These are phyloP conservation scores for Probaryconus sp. DNA, from an alignment of 1,140 invertebrate genomes.

Conservation along the genomic window DNA sequence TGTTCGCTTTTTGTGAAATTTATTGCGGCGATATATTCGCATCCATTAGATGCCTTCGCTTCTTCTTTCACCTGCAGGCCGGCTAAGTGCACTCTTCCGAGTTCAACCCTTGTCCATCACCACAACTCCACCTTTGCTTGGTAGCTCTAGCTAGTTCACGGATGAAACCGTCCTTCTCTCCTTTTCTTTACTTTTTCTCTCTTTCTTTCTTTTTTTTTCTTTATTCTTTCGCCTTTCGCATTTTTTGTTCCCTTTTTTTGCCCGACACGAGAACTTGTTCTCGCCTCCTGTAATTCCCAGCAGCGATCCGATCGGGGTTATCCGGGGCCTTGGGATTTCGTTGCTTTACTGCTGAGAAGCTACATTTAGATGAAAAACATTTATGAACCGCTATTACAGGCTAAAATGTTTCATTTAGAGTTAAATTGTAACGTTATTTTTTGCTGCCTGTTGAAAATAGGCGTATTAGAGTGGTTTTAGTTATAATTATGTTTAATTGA, in stretches of 20 bases:
- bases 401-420: slow-evolving; percentile 40
- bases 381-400: slow-evolving; percentile 52
- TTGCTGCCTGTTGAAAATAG: slow-evolving; percentile 5
- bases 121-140: slow-evolving; percentile 49
- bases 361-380: slow-evolving; percentile 59
- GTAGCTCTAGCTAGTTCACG: slow-evolving; percentile 39
- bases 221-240: slow-evolving; percentile 17
- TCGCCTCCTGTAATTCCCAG: slow-evolving; percentile 60
- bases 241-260: slow-evolving; percentile 44
- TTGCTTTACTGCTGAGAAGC: slow-evolving; percentile 53
- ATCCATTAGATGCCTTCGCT: slow-evolving; percentile 76
- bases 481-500: slow-evolving; percentile 25
- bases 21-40: slow-evolving; percentile 79
- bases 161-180: slow-evolving; percentile 20
- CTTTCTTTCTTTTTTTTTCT: slow-evolving; percentile 40
- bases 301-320: slow-evolving; percentile 51
- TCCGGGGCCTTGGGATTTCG: slow-evolving; percentile 55
- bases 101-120: slow-evolving; percentile 46
- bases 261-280: slow-evolving; percentile 55
- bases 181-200: slow-evolving; percentile 24
- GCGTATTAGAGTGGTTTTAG: slow-evolving; percentile 8
- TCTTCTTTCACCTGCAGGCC: slow-evolving; percentile 64
- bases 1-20: slow-evolving; percentile 77
- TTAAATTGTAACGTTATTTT: slow-evolving; percentile 48
- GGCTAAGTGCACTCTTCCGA: slow-evolving; percentile 69